Evolutionary conservation across 2,113 vertebrate species (phyloP).

Genomic region (Carollia perspicillata): DNA sequence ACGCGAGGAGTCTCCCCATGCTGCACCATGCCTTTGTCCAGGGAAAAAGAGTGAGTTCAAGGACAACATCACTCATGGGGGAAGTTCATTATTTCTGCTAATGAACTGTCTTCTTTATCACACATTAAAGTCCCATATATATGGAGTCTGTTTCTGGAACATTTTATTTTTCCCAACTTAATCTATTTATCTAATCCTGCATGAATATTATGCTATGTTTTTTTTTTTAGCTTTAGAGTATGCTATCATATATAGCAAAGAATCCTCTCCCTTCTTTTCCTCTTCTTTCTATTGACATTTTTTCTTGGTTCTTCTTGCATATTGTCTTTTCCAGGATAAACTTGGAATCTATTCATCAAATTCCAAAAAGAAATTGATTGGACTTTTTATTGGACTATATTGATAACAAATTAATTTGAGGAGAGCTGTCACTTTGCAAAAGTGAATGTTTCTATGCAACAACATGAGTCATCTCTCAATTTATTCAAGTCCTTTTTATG

Average conservation of each 20-base stretch:
- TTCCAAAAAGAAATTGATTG: neutral
- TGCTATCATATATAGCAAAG: neutral
- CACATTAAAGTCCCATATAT: neutral
- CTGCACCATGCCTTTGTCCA: neutral
- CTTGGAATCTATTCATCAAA: slow-evolving; percentile 14
- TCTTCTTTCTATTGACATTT: neutral
- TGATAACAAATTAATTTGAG: slow-evolving; percentile 29
- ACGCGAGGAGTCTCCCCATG: neutral
- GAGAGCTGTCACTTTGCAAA: neutral
- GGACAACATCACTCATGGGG: neutral
- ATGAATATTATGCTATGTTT: neutral
- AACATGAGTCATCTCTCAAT: neutral
- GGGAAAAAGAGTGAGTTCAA: neutral
- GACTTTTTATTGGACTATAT: neutral
- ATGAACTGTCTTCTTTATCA: neutral
- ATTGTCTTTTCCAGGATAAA: slow-evolving; percentile 11
- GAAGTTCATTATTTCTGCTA: neutral
- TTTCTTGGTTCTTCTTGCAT: neutral
- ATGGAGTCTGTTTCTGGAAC: neutral
- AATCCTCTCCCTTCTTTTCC: neutral
- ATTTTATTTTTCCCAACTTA: neutral
- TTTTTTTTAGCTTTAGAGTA: slow-evolving; percentile 24
- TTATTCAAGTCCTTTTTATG: slow-evolving; percentile 3
- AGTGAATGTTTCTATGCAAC: neutral
- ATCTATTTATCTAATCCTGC: neutral